Evolutionary conservation across 2,797 vertebrate species (phyloP), one percentile per base, ranked within the genome.

Genomic region (Stomatorhinus walkeri): DNA sequence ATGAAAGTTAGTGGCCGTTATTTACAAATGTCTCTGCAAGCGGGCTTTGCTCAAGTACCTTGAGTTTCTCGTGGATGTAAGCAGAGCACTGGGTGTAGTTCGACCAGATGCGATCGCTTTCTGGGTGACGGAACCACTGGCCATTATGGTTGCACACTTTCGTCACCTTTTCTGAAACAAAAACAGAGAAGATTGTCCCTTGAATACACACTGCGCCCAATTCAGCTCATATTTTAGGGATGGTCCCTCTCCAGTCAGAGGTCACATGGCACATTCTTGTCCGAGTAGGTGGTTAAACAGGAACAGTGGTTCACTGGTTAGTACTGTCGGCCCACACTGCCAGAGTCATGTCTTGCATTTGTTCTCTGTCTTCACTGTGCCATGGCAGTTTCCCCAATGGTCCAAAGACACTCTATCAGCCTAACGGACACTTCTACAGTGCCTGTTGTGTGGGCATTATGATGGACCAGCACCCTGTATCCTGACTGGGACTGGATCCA

Each of bases 41-140:
- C 22, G 48, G 46, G 46, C 2, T 72, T 46, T 8, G 64, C 48
- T 51, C 22, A 24, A 51, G 1, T 72, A 96, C 96, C 95, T 93
- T 91, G 40, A 89, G 90, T 84, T 94, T 96, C 8, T 92, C 89
- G 10, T 92, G 89, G 24, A 92, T 95, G 92, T 93, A 91, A 54
- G 91, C 90, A 5, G 91, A 61, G 92, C 96, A 96, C 91, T 93
- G 92, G 32, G 96, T 96, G 94, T 96, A 96, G 91, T 96, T 96
- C 2, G 94, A 92, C 96, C 96, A 96, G 7, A 95, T 88, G 89
- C 96, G 92, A 90, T 96, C 93, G 91, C 96, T 96, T 14, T 94
- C 93, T 2, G 96, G 96, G 88, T 96, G 96, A 88, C 93, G 94
- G 90, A 96, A 96, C 96, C 96, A 96, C 89, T 95, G 94, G 14